Percentiles rank a stretch among this genome's conserved stretches.
Conservation (phyloP, 1,140 invertebrate species). For the Anastatus disparis region DNA sequence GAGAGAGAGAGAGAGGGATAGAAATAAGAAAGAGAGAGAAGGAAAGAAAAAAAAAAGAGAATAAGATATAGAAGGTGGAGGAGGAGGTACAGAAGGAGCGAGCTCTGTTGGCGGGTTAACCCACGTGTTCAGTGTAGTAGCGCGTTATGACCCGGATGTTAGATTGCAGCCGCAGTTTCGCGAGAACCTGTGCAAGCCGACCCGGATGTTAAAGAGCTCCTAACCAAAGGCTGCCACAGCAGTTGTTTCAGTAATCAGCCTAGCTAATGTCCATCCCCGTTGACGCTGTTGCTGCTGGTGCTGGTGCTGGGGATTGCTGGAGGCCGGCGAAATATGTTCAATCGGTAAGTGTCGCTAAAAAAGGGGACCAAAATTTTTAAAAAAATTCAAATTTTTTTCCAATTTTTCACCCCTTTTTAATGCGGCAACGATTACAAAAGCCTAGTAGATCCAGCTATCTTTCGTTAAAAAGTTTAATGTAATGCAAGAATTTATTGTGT, state of each 20-base stretch:
- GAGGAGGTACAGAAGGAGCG: constrained; percentile 27
- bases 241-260: constrained; percentile 56
- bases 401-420: no score
- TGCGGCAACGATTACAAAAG: no score
- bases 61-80: constrained; percentile 59
- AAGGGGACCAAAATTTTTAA: no score
- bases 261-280: constrained; percentile 63
- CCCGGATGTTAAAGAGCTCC: constrained; percentile 57
- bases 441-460: no score
- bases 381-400: no score
- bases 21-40: constrained; percentile 41
- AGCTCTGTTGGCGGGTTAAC: constrained; percentile 43
- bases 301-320: constrained; percentile 58
- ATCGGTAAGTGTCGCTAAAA: constrained; percentile 68
- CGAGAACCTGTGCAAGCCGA: constrained; percentile 61
- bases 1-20: constrained; percentile 42
- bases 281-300: constrained; percentile 52
- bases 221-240: constrained; percentile 2
- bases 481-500: no score
- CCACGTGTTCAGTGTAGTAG: constrained; percentile 68
- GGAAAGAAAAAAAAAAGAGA: constrained; percentile 48
- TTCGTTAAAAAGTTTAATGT: no score
- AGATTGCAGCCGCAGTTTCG: constrained; percentile 67
- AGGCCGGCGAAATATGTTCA: constrained; percentile 67
- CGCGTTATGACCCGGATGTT: constrained; percentile 70